A percentile compares a stretch with the other conserved stretches of the same genome.
These are phyloP conservation scores for Redunca redunca DNA, from an alignment of 2,113 vertebrate genomes.

Conservation along the genomic window DNA sequence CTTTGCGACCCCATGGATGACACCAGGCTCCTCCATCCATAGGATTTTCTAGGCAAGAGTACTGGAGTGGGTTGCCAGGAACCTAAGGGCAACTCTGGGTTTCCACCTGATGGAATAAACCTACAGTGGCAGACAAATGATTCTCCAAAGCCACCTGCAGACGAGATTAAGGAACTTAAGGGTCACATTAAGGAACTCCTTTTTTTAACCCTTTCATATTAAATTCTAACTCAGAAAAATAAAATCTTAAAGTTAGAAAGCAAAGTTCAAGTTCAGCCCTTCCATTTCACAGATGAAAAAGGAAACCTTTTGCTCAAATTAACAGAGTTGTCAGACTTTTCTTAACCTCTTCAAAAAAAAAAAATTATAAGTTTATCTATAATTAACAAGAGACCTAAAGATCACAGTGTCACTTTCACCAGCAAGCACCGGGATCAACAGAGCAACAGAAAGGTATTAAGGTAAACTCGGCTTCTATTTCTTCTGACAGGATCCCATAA, in stretches of 20 bases:
- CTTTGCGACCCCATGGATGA: no score
- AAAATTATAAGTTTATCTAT: neutral
- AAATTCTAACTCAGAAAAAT: constrained; percentile 27
- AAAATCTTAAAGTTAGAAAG: neutral
- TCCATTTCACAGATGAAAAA: neutral
- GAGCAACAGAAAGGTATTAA: neutral
- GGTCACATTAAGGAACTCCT: neutral
- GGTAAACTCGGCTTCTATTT: neutral
- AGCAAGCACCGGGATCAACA: neutral
- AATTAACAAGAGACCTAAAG: neutral
- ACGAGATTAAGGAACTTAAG: neutral
- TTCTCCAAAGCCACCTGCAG: neutral
- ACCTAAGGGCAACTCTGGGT: neutral
- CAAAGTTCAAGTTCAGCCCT: neutral
- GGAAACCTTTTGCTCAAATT: neutral
- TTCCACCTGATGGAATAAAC: neutral
- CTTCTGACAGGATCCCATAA: neutral
- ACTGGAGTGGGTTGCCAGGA: neutral
- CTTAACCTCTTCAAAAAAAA: constrained; percentile 3
- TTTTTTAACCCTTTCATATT: neutral
- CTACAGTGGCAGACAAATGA: neutral
- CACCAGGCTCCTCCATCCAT: no score
- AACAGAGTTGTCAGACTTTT: neutral
- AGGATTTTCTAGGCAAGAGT: no score
- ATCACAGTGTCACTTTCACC: neutral